These are phyloP conservation scores for Strigamia transsilvanica DNA, from an alignment of 2,888 invertebrate genomes.

Conservation along the genomic window DNA sequence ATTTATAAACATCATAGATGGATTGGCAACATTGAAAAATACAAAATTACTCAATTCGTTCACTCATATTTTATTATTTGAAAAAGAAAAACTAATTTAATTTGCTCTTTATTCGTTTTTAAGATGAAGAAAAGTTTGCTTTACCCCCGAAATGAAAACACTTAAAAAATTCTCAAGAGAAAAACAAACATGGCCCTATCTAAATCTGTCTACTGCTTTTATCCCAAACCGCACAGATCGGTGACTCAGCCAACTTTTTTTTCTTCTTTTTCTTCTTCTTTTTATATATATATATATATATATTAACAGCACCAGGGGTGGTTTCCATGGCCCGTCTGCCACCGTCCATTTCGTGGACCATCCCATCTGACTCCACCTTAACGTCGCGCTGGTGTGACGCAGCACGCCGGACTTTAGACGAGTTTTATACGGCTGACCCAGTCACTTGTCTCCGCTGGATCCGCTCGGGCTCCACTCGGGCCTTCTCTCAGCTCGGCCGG, in stretches of 20 bases:
- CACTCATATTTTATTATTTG: not conserved
- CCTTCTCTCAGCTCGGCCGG: constrained; percentile 10
- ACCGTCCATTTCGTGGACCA: constrained; percentile 18
- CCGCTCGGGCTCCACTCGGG: not conserved
- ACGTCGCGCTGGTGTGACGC: not conserved
- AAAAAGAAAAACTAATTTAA: not conserved
- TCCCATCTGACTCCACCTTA: constrained; percentile 13
- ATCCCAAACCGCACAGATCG: constrained; percentile 28
- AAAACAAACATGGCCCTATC: constrained; percentile 43
- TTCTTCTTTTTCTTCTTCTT: not conserved
- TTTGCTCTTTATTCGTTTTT: not conserved
- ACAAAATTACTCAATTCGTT: not conserved
- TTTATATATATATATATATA: not conserved
- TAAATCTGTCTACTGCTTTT: constrained; percentile 40
- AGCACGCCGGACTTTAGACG: constrained; percentile 21
- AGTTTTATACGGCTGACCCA: constrained; percentile 12
- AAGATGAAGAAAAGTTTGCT: not conserved
- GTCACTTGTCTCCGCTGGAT: constrained; percentile 4
- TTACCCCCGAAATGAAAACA: not conserved
- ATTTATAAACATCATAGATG: not conserved
- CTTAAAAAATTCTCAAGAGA: constrained; percentile 18
- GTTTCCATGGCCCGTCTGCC: constrained; percentile 30
- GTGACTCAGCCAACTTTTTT: constrained; percentile 18
- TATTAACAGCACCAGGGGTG: constrained; percentile 42
- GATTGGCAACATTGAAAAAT: constrained; percentile 37